Evolutionary conservation across 2,113 vertebrate species (phyloP).

Genomic region (Ailurus styani): DNA sequence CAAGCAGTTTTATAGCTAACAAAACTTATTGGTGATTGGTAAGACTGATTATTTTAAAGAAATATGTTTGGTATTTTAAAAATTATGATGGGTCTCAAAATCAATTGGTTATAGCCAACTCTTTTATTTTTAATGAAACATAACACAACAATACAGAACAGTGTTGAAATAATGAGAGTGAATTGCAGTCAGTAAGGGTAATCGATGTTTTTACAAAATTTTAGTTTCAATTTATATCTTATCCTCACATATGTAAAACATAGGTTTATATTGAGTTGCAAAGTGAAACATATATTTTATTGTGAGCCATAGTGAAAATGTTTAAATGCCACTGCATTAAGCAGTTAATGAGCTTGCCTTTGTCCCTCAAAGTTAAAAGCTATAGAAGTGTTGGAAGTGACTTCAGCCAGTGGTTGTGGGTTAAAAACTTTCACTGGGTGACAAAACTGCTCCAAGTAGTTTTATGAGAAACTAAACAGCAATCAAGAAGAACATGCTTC

Average conservation of each 20-base stretch:
- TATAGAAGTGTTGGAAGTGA: not conserved
- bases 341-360: not conserved
- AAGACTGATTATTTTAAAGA: not conserved
- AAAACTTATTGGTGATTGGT: not conserved
- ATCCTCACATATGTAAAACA: not conserved
- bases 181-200: not conserved
- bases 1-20: not conserved
- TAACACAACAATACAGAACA: not conserved
- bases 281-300: not conserved
- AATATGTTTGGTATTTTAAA: not conserved
- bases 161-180: not conserved
- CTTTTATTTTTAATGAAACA: not conserved
- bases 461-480: slow-evolving; percentile 11
- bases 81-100: not conserved
- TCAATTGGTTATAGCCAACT: not conserved
- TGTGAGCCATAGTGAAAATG: not conserved
- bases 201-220: not conserved
- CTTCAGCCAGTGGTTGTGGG: not conserved
- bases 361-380: not conserved
- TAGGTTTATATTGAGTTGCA: not conserved
- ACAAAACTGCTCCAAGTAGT: not conserved
- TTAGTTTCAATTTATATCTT: not conserved
- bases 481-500: not conserved
- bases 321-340: not conserved
- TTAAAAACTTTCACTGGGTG: not conserved